Evolutionary conservation across 2,797 vertebrate species (phyloP), one percentile per base, ranked within the genome.

Genomic region (Eulemur coronatus): DNA sequence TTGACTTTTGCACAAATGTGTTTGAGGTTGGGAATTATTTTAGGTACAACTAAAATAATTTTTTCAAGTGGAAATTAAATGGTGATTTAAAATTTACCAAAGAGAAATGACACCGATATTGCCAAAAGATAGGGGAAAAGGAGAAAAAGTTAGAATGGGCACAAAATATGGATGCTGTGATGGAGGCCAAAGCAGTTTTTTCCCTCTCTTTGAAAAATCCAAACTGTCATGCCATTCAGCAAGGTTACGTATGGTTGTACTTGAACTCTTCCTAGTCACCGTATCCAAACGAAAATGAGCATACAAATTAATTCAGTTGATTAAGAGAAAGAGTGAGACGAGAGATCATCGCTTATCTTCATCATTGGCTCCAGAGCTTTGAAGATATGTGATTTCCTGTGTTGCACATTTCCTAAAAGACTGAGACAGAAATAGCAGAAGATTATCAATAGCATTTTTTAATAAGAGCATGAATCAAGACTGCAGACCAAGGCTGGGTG

Each of bases 341-440:
- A 73, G 67, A 86, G 26, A 67, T 63, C 20, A 55, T 50, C 55
- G 35, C 28, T 97, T 91, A 67, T 75, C 35, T 79, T 75, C 82
- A 69, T 92, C 61, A 72, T 52, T 93, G 46, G 63, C 38, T 84
- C 38, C 28, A 84, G 78, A 75, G 30, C 52, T 76, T 80, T 65
- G 84, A 69, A 85, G 75, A 69, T 33, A 43, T 1, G 2, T 48
- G 72, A 70, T 72, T 93, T 84, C 88, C 65, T 87, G 22, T 85
- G 84, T 81, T 80, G 41, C 14, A 55, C 14, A 46, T 89, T 87
- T 95, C 46, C 72, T 63, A 69, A 85, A 73, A 95, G 92, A 55
- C 18, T 52, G 55, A 43, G 65, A 57, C 38, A 79, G 48, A 96
- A 89, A 81, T 18, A 50, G 20, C 43, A 43, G 59, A 65, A 70